A percentile compares a stretch with the other conserved stretches of the same genome.
These are phyloP conservation scores for Branchipolynoe longqiensis DNA, from an alignment of 2,888 invertebrate genomes.

Conservation along the genomic window DNA sequence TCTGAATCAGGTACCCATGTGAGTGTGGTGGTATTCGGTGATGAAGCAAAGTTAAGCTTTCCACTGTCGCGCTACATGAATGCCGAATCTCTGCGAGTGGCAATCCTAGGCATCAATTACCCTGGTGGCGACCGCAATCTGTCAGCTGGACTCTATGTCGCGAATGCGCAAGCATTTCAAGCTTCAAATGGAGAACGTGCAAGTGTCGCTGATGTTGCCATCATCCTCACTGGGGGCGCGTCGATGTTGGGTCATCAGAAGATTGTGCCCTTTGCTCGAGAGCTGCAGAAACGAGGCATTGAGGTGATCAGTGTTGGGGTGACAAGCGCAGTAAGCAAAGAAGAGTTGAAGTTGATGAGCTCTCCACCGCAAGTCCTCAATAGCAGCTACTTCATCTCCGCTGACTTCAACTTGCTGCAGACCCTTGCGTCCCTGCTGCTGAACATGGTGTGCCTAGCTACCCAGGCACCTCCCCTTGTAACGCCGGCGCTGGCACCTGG, in stretches of 20 bases:
- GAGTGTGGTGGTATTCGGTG: conserved; percentile 14
- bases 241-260: conserved; percentile 19
- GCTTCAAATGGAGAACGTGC: neutral
- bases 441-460: neutral
- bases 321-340: conserved; percentile 5
- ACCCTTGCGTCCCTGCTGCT: neutral
- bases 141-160: conserved; percentile 34
- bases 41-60: conserved; percentile 1
- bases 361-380: neutral
- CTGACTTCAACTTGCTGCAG: conserved; percentile 27
- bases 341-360: neutral
- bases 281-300: neutral
- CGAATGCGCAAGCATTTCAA: neutral
- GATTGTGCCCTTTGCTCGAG: conserved; percentile 4
- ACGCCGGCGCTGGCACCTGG: neutral
- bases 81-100: neutral
- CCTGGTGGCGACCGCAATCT: conserved; percentile 28
- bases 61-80: neutral
- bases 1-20: conserved; percentile 7
- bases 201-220: conserved; percentile 1
- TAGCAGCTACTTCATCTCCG: conserved; percentile 1
- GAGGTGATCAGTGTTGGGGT: conserved; percentile 2
- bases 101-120: neutral
- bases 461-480: neutral
- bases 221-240: conserved; percentile 20